Evolutionary conservation across 30 jellyfish, hydroid and myxozoan genomes (phyloP).

Genomic region (Aurelia sp.): DNA sequence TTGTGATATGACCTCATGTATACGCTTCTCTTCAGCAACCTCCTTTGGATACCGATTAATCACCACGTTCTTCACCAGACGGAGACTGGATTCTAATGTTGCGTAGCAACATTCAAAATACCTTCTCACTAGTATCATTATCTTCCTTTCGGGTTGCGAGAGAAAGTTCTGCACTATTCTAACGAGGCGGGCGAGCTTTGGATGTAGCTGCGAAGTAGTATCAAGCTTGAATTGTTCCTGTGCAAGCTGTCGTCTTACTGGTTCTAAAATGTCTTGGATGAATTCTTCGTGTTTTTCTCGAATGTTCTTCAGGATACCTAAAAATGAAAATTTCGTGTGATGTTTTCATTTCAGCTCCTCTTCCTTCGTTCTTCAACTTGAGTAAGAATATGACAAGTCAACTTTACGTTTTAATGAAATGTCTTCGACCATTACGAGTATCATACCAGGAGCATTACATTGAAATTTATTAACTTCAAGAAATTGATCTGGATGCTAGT

Average conservation of each 20-base stretch:
- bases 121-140: constrained; percentile 63
- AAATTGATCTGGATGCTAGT: too few species aligned
- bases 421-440: too few species aligned
- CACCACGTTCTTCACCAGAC: constrained; percentile 35
- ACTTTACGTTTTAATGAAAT: too few species aligned
- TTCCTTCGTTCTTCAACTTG: too few species aligned
- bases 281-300: constrained; percentile 51
- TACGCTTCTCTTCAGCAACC: constrained; percentile 53
- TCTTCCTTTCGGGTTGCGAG: constrained; percentile 32
- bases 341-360: too few species aligned
- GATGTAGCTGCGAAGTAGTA: constrained; percentile 47
- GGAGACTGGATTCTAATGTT: constrained; percentile 30
- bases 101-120: constrained; percentile 66
- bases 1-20: constrained; percentile 44
- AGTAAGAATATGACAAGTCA: too few species aligned
- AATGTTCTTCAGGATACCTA: constrained; percentile 66
- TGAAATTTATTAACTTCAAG: too few species aligned
- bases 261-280: constrained; percentile 58
- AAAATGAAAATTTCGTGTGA: too few species aligned
- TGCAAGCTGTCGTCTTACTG: constrained; percentile 60
- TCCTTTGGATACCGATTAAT: constrained; percentile 65
- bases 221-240: constrained; percentile 64
- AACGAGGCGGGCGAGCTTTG: constrained; percentile 52
- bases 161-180: constrained; percentile 26
- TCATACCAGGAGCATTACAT: too few species aligned